Conservation (phyloP, 2,113 vertebrate species). For the Ascaphus truei region DNA sequence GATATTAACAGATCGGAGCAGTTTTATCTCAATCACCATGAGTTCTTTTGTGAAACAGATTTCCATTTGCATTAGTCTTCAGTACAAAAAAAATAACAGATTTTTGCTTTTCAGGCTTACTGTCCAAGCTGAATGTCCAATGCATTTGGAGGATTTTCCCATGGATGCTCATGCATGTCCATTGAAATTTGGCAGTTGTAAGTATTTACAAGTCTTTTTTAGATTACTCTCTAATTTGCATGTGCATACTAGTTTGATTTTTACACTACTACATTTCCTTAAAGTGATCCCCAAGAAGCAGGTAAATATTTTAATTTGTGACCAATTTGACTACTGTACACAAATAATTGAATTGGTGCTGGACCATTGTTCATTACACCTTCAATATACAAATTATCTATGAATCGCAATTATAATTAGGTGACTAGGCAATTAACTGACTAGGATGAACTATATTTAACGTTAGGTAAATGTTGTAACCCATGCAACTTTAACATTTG, state of each 20-base stretch:
- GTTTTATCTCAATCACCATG: conserved; percentile 28
- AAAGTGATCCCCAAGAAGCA: no score
- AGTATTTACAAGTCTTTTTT: conserved; percentile 60
- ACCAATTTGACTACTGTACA: no score
- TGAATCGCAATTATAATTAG: no score
- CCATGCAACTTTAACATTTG: no score
- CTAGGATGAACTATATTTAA: no score
- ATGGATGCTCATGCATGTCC: conserved; percentile 98
- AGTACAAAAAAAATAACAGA: neutral
- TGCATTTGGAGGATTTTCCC: conserved; percentile 98
- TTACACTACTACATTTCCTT: no score
- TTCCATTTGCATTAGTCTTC: conserved; percentile 6
- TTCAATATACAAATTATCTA: no score
- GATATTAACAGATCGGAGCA: conserved; percentile 33
- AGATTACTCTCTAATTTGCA: conserved; percentile 12
- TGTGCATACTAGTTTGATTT: neutral
- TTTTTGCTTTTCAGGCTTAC: conserved; percentile 82
- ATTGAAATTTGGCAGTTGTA: conserved; percentile 98
- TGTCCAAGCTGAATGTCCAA: conserved; percentile 96
- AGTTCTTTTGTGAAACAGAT: conserved; percentile 22
- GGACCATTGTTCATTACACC: no score
- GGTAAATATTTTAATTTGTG: no score
- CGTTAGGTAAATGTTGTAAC: no score
- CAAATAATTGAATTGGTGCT: no score
- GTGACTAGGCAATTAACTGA: no score